These are phyloP conservation scores for Threskiornis aethiopicus DNA, from an alignment of 2,797 vertebrate genomes.

Conservation along the genomic window DNA sequence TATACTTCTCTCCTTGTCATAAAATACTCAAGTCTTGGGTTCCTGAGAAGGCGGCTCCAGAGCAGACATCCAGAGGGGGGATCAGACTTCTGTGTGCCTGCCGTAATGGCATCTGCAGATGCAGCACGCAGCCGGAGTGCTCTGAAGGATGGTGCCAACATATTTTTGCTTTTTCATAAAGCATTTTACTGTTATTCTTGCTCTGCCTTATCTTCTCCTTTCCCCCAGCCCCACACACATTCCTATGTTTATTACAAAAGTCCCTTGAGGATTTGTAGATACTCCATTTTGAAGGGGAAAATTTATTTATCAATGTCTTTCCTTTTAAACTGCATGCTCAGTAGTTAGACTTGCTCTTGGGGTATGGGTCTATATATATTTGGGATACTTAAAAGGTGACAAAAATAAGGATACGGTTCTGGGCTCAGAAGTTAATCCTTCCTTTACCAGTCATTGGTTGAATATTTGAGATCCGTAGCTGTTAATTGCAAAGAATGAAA, in stretches of 20 bases:
- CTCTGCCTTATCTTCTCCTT: not conserved
- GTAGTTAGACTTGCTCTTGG: not conserved
- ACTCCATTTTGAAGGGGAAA: not conserved
- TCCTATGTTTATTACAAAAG: not conserved
- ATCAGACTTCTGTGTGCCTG: not conserved
- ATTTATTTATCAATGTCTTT: not conserved
- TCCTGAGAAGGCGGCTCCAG: not conserved
- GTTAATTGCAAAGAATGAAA: not conserved
- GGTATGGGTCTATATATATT: not conserved
- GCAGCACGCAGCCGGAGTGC: not conserved
- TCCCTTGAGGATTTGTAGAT: not conserved
- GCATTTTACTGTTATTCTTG: not conserved
- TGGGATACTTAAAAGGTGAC: not conserved
- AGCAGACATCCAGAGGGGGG: not conserved
- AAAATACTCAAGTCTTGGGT: not conserved
- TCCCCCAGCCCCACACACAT: not conserved
- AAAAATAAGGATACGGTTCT: not conserved
- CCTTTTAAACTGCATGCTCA: not conserved
- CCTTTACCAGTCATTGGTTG: not conserved
- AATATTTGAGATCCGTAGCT: not conserved
- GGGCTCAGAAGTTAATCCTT: not conserved
- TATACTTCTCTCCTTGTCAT: not conserved
- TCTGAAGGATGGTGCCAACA: not conserved
- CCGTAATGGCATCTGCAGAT: not conserved
- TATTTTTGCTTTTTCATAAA: not conserved